Conservation (phyloP, 2,797 vertebrate species). For the Cossypha caffra region DNA sequence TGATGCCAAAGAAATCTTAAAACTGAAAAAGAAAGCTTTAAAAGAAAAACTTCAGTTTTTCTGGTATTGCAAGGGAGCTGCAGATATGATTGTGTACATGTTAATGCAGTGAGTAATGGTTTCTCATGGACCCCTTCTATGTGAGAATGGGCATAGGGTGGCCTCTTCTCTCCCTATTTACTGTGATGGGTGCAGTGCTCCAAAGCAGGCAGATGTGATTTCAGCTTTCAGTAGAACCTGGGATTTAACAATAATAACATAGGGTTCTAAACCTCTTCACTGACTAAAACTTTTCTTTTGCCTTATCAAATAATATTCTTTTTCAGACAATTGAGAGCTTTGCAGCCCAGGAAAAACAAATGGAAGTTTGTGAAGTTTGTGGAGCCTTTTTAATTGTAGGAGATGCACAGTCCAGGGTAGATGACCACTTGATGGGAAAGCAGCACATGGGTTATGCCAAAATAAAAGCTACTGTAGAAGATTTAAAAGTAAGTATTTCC, state of each 20-base stretch:
- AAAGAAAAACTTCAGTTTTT: background rate
- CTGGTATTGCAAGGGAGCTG: background rate
- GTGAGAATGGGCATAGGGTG: background rate
- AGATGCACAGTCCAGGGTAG: constrained; percentile 96
- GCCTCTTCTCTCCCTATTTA: background rate
- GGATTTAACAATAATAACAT: background rate
- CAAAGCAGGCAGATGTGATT: background rate
- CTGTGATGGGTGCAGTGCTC: background rate
- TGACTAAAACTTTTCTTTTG: background rate
- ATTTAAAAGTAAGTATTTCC: constrained; percentile 88
- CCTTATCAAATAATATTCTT: background rate
- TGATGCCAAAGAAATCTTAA: background rate
- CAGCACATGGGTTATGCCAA: constrained; percentile 99
- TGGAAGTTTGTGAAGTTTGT: constrained; percentile 99
- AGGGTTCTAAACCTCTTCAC: background rate
- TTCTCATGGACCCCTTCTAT: background rate
- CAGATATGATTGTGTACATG: background rate
- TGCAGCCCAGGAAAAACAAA: constrained; percentile 98
- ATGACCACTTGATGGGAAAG: constrained; percentile 99
- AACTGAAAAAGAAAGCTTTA: background rate
- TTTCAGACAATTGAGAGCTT: constrained; percentile 97
- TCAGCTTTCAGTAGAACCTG: background rate
- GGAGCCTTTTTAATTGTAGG: constrained; percentile 98
- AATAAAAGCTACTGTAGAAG: constrained; percentile 99
- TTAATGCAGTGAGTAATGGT: background rate